Evolutionary conservation across 2,113 vertebrate species (phyloP).

Genomic region (Echinops telfairi): DNA sequence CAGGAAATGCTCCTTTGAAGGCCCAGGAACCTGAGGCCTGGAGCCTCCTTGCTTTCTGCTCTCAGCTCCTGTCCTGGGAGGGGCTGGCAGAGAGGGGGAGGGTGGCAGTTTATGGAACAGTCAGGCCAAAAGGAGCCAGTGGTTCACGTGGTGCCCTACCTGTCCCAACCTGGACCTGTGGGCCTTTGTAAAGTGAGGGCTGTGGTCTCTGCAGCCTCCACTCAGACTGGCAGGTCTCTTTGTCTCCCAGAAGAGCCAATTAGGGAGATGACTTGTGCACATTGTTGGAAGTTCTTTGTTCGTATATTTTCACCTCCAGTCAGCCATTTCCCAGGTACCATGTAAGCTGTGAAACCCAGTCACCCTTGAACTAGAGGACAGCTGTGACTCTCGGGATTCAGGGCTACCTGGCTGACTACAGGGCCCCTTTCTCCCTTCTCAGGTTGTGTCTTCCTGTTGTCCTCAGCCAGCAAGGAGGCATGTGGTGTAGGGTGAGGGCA

Average conservation of each 20-base stretch:
- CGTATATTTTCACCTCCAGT: conserved; percentile 61
- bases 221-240: conserved; percentile 34
- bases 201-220: conserved; percentile 52
- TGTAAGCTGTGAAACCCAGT: conserved; percentile 60
- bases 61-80: not conserved
- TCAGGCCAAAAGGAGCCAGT: not conserved
- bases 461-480: not conserved
- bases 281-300: conserved; percentile 48
- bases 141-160: not conserved
- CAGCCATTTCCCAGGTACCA: conserved; percentile 51
- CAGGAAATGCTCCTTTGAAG: not conserved
- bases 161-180: conserved; percentile 53
- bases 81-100: not conserved
- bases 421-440: conserved; percentile 26
- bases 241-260: conserved; percentile 7
- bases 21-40: conserved; percentile 1
- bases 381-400: conserved; percentile 48
- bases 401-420: not conserved
- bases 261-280: conserved; percentile 56
- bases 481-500: not conserved
- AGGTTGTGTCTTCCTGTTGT: conserved; percentile 57
- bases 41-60: not conserved
- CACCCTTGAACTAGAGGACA: conserved; percentile 47
- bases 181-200: conserved; percentile 46
- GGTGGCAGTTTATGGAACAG: not conserved